Evolutionary conservation across 2,888 invertebrate genomes (phyloP), one percentile per base, ranked within the genome.

Genomic region (Arctia plantaginis): DNA sequence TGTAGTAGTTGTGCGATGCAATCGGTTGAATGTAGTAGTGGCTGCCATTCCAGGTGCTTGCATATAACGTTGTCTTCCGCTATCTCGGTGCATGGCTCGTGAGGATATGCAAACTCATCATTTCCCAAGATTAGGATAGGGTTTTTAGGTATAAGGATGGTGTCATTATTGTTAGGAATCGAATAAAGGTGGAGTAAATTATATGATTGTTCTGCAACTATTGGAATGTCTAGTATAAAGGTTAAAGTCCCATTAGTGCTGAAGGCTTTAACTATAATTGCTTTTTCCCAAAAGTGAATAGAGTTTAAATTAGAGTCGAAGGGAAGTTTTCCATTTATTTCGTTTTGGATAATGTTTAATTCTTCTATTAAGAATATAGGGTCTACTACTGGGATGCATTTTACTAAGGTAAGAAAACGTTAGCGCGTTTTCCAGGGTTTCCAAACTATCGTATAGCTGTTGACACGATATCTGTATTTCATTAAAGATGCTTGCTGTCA

Each of bases 171-270:
- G 15, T 83, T 83, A 23, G 83, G 83, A 2, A 85, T 80, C 15
- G 83, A 83, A 33, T 83, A 85, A 3, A 86, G 71, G 69, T 84
- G 83, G 66, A 85, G 30, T 0, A 84, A 71, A 62, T 80, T 79
- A 67, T 79, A 80, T 0, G 82, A 71, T 70, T 83, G 76, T 18
- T 82, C 59, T 30, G 81, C 51, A 39, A 86, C 85, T 71, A 85
- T 51, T 30, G 82, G 84, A 66, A 84, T 75, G 18, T 86, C 79
- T 23, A 82, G 33, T 77, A 85, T 81, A 35, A 86, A 84, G 44
- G 73, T 82, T 10, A 82, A 30, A 0, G 82, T 79, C 33, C 80
- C 74, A 39, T 81, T 84, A 1, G 80, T 82, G 3, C 79, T 77
- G 27, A 80, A 79, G 3, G 80, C 77, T 71, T 78, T 77, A 23